Evolutionary conservation across 2,888 invertebrate species (phyloP).

Genomic region (Harpalus rubripes): DNA sequence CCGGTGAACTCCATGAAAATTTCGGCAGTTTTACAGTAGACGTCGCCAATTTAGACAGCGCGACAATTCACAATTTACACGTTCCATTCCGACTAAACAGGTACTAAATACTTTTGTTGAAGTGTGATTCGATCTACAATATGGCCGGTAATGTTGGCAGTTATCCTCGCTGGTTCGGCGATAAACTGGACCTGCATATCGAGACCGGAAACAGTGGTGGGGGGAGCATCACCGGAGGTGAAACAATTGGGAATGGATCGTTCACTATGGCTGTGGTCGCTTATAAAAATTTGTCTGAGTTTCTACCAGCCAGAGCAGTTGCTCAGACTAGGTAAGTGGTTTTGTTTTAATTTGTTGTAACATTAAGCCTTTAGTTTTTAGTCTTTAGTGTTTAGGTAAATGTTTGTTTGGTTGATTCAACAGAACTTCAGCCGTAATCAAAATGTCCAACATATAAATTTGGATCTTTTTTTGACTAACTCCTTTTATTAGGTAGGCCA

Average conservation of each 20-base stretch:
- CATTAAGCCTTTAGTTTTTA: not conserved
- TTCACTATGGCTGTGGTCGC: slow-evolving; percentile 77
- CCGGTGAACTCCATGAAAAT: slow-evolving; percentile 73
- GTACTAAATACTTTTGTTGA: slow-evolving; percentile 69
- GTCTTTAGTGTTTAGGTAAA: not conserved
- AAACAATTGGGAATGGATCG: slow-evolving; percentile 69
- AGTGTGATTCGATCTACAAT: not conserved
- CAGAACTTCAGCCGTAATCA: not conserved
- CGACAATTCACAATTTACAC: slow-evolving; percentile 73
- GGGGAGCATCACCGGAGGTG: slow-evolving; percentile 49
- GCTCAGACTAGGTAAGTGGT: slow-evolving; percentile 81
- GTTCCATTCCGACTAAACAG: slow-evolving; percentile 73
- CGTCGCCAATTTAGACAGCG: slow-evolving; percentile 73
- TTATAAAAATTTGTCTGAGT: slow-evolving; percentile 83
- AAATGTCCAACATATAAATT: not conserved
- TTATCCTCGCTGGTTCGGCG: slow-evolving; percentile 77
- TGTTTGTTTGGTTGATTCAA: slow-evolving; percentile 1
- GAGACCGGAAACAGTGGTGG: slow-evolving; percentile 67
- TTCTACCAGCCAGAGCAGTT: slow-evolving; percentile 82
- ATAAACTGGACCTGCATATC: slow-evolving; percentile 75
- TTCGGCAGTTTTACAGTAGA: slow-evolving; percentile 75
- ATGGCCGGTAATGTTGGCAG: slow-evolving; percentile 70
- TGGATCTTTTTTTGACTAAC: not conserved
- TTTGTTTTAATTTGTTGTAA: not conserved
- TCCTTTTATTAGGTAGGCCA: not conserved